Evolutionary conservation across 1,140 invertebrate species (phyloP).

Genomic region (Arctopsyche grandis): DNA sequence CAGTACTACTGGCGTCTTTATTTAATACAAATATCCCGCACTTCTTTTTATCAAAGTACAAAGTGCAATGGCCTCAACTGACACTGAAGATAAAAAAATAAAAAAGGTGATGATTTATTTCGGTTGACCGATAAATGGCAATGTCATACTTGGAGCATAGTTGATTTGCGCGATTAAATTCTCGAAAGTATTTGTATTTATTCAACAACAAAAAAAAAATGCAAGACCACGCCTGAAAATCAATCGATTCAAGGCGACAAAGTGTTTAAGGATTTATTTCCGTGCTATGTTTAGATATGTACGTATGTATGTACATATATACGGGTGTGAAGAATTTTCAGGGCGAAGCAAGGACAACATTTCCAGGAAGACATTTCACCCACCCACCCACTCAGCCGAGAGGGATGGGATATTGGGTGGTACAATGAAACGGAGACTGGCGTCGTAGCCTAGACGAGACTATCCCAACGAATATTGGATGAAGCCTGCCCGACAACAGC

Average conservation of each 20-base stretch:
- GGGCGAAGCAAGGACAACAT: conserved; percentile 25
- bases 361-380: not conserved
- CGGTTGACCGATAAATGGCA: conserved; percentile 17
- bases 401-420: not conserved
- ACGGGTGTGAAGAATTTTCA: not conserved
- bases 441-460: not conserved
- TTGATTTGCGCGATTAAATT: conserved; percentile 18
- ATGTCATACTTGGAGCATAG: conserved; percentile 2
- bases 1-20: too few species aligned
- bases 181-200: not conserved
- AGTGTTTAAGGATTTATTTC: too few species aligned
- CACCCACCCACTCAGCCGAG: not conserved
- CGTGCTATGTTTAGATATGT: too few species aligned
- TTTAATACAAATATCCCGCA: too few species aligned
- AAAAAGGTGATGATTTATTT: not conserved
- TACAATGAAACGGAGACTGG: not conserved
- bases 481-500: conserved; percentile 32
- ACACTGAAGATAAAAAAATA: not conserved
- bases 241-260: too few species aligned
- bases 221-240: too few species aligned
- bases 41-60: not conserved
- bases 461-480: conserved; percentile 39
- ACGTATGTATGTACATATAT: too few species aligned
- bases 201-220: too few species aligned
- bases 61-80: conserved; percentile 8